Percentiles rank a stretch among this genome's conserved stretches.
phyloP scores from a whole-genome alignment of 2,113 vertebrate genomes.

The Salminus brasiliensis region DNA sequence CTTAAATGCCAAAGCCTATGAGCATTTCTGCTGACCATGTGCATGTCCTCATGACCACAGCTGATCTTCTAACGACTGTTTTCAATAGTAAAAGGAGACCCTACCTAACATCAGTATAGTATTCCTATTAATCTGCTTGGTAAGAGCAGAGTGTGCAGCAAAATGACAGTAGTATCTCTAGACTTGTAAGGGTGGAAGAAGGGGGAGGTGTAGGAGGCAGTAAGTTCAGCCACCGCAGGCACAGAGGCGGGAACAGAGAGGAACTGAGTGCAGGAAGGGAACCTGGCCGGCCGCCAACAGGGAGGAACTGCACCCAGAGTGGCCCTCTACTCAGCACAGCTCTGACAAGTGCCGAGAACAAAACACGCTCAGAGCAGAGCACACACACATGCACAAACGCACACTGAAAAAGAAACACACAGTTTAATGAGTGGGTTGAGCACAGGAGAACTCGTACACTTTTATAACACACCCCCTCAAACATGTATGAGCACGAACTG shows the following conservation, averaged over 20 bases:
- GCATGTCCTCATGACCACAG: no score
- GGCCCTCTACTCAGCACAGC: conserved; percentile 31
- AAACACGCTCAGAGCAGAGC: conserved; percentile 14
- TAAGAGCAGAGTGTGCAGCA: not conserved
- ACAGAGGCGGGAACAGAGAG: not conserved
- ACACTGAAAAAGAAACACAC: not conserved
- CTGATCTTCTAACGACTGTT: no score
- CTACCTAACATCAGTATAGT: no score
- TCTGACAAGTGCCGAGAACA: conserved; percentile 13
- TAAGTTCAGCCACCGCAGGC: conserved; percentile 28
- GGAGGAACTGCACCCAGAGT: conserved; percentile 59
- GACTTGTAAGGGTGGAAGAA: not conserved
- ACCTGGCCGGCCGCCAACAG: conserved; percentile 42
- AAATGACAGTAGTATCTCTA: not conserved
- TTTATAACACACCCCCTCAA: not conserved
- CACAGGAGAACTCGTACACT: not conserved
- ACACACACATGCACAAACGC: not conserved
- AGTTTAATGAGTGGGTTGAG: not conserved
- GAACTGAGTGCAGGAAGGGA: conserved; percentile 53
- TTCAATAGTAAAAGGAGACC: no score
- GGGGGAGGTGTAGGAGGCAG: conserved; percentile 53
- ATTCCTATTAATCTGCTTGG: no score
- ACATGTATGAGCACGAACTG: not conserved
- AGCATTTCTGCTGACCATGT: no score
- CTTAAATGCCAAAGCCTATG: no score